Evolutionary conservation across 1,140 invertebrate genomes (phyloP).

Genomic region (Glossosoma conforme): DNA sequence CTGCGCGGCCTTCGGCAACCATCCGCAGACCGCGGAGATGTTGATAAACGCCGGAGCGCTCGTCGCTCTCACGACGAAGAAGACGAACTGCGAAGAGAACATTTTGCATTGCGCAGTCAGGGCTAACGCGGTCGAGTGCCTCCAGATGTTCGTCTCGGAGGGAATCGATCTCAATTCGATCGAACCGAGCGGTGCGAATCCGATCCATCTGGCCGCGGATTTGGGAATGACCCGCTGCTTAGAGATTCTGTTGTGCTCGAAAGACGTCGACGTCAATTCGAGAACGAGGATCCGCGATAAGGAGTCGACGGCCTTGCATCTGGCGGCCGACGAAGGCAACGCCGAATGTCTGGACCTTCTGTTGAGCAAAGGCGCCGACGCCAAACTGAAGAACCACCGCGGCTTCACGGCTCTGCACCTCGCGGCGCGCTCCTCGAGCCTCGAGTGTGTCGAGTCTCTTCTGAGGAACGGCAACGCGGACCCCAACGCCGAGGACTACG

Average conservation of each 20-base stretch:
- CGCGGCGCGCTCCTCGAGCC: slow-evolving; percentile 67
- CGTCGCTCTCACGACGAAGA: slow-evolving; percentile 53
- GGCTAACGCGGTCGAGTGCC: slow-evolving; percentile 67
- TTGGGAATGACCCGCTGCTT: slow-evolving; percentile 66
- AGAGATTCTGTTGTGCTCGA: slow-evolving; percentile 61
- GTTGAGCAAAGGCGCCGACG: slow-evolving; percentile 66
- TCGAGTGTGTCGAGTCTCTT: slow-evolving; percentile 72
- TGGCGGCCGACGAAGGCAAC: slow-evolving; percentile 75
- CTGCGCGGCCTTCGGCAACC: slow-evolving; percentile 76
- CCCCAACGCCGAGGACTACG: slow-evolving; percentile 70
- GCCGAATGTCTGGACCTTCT: slow-evolving; percentile 67
- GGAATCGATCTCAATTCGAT: slow-evolving; percentile 64
- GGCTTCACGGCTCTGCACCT: slow-evolving; percentile 75
- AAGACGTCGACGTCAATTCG: slow-evolving; percentile 55
- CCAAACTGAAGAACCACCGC: slow-evolving; percentile 63
- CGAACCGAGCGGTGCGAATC: slow-evolving; percentile 66
- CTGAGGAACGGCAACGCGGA: slow-evolving; percentile 66
- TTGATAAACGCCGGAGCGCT: slow-evolving; percentile 62
- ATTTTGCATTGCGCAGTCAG: slow-evolving; percentile 72
- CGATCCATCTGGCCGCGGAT: slow-evolving; percentile 73
- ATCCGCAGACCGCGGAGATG: slow-evolving; percentile 64
- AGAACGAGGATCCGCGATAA: slow-evolving; percentile 61
- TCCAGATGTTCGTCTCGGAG: slow-evolving; percentile 65
- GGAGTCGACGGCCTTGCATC: slow-evolving; percentile 70
- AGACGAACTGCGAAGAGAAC: slow-evolving; percentile 65